Evolutionary conservation across 2,113 vertebrate species (phyloP).

Genomic region (Microcebus lehilahytsara): DNA sequence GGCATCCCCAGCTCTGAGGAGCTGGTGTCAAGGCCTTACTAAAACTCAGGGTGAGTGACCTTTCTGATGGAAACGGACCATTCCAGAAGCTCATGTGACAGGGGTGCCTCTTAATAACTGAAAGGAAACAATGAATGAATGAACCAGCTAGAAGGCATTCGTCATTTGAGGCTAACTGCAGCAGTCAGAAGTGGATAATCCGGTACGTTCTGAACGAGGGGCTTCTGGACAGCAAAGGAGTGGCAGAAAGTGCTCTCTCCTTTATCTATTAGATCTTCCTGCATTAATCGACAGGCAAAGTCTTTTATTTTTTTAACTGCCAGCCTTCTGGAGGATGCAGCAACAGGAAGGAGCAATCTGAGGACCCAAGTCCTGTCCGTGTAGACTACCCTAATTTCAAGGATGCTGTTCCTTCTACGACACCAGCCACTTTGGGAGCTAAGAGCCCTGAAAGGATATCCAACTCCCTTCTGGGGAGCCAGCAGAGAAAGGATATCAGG

Average conservation of each 20-base stretch:
- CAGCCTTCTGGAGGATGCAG: neutral
- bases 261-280: neutral
- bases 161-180: neutral
- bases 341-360: neutral
- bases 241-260: neutral
- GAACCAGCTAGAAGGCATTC: constrained; percentile 29
- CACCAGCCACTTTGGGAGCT: neutral
- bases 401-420: neutral
- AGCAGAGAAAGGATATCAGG: neutral
- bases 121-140: constrained; percentile 54
- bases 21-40: constrained; percentile 20
- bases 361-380: neutral
- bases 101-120: neutral
- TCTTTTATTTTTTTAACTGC: neutral
- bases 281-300: neutral
- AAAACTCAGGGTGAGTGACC: constrained; percentile 36
- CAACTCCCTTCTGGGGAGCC: neutral
- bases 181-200: constrained; percentile 2
- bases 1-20: neutral
- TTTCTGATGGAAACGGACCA: constrained; percentile 20
- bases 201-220: neutral
- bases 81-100: constrained; percentile 36
- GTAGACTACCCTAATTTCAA: neutral
- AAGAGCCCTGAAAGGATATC: neutral
- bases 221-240: neutral